These are phyloP conservation scores for Sciaenops ocellatus DNA, from an alignment of 2,797 vertebrate genomes.

Conservation along the genomic window DNA sequence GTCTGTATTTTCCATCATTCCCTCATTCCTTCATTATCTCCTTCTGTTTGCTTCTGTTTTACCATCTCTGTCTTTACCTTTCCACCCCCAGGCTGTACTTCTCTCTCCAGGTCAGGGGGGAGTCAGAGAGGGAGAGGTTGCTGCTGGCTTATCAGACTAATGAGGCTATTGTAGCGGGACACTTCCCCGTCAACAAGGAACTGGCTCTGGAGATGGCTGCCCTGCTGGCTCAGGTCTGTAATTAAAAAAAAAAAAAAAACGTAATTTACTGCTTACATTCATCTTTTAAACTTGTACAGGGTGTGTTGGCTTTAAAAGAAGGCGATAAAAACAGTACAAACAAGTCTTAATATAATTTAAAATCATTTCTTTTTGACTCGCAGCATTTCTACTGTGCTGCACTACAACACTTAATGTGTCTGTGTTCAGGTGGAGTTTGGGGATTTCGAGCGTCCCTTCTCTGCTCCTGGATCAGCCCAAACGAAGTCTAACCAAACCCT, in stretches of 20 bases:
- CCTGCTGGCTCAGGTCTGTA: constrained; percentile 93
- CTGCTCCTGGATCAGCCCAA: constrained; percentile 86
- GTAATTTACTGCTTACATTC: no score
- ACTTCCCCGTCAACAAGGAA: constrained; percentile 98
- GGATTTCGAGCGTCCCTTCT: constrained; percentile 96
- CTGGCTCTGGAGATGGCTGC: constrained; percentile 96
- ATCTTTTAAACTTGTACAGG: background rate
- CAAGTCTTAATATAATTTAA: background rate
- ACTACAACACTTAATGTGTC: background rate
- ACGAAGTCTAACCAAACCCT: constrained; percentile 92
- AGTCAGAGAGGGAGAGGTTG: constrained; percentile 95
- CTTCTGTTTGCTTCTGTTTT: background rate
- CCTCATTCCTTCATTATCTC: background rate
- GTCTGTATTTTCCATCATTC: background rate
- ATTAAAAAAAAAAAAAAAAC: no score
- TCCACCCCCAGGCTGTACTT: constrained; percentile 91
- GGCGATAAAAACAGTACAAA: background rate
- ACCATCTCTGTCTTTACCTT: background rate
- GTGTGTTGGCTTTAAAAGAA: background rate
- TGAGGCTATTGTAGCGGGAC: constrained; percentile 92
- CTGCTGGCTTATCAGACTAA: constrained; percentile 96
- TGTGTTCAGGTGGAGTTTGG: constrained; percentile 92
- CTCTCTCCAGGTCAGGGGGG: constrained; percentile 91
- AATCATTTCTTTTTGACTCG: background rate
- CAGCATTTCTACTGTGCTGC: background rate